Evolutionary conservation across 2,113 vertebrate species (phyloP).

Genomic region (Cinclus mexicanus): DNA sequence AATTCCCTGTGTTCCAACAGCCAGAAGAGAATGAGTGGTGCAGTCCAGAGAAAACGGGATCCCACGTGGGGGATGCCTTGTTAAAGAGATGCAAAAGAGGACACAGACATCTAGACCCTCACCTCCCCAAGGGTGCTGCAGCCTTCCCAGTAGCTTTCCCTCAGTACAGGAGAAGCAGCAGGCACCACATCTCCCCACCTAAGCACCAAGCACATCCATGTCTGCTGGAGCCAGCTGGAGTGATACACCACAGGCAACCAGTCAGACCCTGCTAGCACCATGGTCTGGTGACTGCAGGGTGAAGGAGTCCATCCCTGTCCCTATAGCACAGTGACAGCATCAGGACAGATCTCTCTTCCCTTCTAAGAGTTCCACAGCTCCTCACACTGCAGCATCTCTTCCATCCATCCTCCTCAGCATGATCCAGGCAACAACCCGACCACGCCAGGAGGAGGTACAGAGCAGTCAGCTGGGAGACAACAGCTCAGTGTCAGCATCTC

Average conservation of each 20-base stretch:
- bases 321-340: neutral
- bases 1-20: neutral
- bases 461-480: neutral
- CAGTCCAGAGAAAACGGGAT: rapidly evolving
- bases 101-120: neutral
- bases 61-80: neutral
- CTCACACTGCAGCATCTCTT: neutral
- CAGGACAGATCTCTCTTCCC: neutral
- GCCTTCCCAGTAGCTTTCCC: neutral
- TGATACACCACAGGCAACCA: neutral
- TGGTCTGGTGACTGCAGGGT: neutral
- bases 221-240: neutral
- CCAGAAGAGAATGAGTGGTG: neutral
- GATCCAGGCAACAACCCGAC: rapidly evolving
- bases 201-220: rapidly evolving
- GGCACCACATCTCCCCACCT: neutral
- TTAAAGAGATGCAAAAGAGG: conserved; percentile 19
- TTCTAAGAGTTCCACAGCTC: neutral
- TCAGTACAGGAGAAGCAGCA: neutral
- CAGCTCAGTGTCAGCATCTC: neutral
- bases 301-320: neutral
- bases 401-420: neutral
- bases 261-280: neutral
- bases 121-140: rapidly evolving
- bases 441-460: neutral